Conservation (phyloP, 2,113 vertebrate species). For the Odobenus rosmarus region DNA sequence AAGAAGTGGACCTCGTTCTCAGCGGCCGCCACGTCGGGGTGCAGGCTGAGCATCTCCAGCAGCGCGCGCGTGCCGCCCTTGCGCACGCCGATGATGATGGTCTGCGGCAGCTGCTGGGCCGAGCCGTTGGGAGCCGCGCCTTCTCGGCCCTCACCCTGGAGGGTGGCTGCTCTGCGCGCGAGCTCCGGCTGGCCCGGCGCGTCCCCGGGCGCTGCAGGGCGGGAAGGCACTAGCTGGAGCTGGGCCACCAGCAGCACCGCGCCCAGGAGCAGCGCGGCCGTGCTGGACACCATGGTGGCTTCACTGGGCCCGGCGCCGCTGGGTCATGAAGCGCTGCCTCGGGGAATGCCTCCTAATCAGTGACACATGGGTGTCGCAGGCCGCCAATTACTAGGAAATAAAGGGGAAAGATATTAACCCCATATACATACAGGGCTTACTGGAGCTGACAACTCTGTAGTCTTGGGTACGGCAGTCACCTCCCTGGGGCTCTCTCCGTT, state of each 20-base stretch:
- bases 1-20: slow-evolving; percentile 98
- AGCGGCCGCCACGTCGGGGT: slow-evolving; percentile 92
- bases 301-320: slow-evolving; percentile 88
- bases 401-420: slow-evolving; percentile 65
- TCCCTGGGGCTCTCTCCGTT: rapidly evolving
- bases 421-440: rapidly evolving
- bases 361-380: slow-evolving; percentile 44
- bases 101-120: slow-evolving; percentile 90
- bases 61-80: slow-evolving; percentile 97
- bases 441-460: neutral
- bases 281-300: slow-evolving; percentile 89
- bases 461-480: rapidly evolving
- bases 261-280: slow-evolving; percentile 92
- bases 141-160: slow-evolving; percentile 63
- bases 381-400: slow-evolving; percentile 74
- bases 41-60: slow-evolving; percentile 97
- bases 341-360: slow-evolving; percentile 73
- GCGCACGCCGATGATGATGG: slow-evolving; percentile 97
- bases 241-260: slow-evolving; percentile 90
- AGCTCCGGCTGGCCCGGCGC: slow-evolving; percentile 77
- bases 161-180: slow-evolving; percentile 63
- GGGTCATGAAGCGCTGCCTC: slow-evolving; percentile 85
- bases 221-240: slow-evolving; percentile 88
- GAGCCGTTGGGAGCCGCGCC: slow-evolving; percentile 88
- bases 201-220: slow-evolving; percentile 72